A percentile compares a stretch with the other conserved stretches of the same genome.
Conservation (phyloP, 1,140 invertebrate species). For the Cotesia vestalis region DNA sequence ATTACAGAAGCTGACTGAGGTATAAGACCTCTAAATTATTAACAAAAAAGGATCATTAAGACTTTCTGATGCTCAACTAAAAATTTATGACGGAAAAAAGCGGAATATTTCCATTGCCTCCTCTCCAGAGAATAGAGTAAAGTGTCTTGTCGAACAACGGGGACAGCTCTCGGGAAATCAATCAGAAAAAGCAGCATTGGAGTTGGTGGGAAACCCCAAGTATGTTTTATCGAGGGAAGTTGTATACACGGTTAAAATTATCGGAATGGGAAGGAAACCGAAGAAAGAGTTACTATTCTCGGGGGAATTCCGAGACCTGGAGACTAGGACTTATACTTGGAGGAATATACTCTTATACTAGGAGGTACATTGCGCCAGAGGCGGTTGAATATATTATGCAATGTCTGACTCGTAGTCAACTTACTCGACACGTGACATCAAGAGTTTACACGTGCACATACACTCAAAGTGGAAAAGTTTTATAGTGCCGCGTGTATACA, state of each 20-base stretch:
- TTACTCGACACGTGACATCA: constrained; percentile 15
- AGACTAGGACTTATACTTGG: no score
- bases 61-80: no score
- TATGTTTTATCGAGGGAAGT: constrained; percentile 8
- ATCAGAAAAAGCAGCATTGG: background rate
- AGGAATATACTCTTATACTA: background rate
- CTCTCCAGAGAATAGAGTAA: no score
- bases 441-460: constrained; percentile 26
- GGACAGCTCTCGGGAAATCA: constrained; percentile 15
- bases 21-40: no score
- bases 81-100: no score
- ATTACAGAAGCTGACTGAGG: no score
- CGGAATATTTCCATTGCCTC: no score
- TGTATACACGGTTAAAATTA: constrained; percentile 8
- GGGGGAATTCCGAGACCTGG: background rate
- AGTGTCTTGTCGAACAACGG: background rate
- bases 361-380: constrained; percentile 2
- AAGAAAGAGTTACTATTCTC: constrained; percentile 11
- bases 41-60: no score
- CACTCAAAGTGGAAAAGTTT: constrained; percentile 19
- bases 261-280: constrained; percentile 8
- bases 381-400: constrained; percentile 22
- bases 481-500: background rate
- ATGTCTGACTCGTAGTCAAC: constrained; percentile 18
- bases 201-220: background rate